Evolutionary conservation across 2,113 vertebrate species (phyloP).

Genomic region (Nestor notabilis): DNA sequence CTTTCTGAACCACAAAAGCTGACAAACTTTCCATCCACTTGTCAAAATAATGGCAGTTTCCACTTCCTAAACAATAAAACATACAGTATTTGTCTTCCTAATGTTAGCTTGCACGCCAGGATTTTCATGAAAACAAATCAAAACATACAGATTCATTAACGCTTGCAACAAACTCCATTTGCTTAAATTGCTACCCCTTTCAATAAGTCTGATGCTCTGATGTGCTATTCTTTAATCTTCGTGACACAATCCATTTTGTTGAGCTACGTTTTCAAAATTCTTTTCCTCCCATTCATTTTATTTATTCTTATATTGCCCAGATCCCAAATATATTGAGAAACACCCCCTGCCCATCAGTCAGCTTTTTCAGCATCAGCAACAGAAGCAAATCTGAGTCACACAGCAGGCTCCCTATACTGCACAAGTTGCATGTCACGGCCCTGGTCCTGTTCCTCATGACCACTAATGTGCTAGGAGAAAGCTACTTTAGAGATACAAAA

Average conservation of each 20-base stretch:
- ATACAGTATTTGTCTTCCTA: background rate
- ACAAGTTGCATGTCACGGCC: background rate
- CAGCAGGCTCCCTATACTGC: background rate
- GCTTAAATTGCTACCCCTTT: background rate
- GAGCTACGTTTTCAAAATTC: background rate
- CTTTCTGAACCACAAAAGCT: background rate
- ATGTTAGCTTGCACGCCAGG: background rate
- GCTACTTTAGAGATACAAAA: background rate
- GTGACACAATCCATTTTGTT: background rate
- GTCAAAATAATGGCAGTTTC: background rate
- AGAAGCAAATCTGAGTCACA: background rate
- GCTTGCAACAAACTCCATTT: background rate
- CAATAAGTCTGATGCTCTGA: background rate
- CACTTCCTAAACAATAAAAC: background rate
- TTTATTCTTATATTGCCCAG: background rate
- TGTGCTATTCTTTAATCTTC: background rate
- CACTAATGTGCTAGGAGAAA: background rate
- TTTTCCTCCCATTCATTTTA: background rate
- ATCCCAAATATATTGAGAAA: background rate
- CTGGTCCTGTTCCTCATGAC: background rate
- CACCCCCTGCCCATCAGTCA: background rate
- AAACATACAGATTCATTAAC: accelerated
- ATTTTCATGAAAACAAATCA: background rate
- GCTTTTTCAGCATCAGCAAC: background rate
- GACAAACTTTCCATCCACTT: background rate